Percentiles rank a stretch among this genome's conserved stretches.
Conservation (phyloP, 1,140 invertebrate species). For the Macrostomum lignano region DNA sequence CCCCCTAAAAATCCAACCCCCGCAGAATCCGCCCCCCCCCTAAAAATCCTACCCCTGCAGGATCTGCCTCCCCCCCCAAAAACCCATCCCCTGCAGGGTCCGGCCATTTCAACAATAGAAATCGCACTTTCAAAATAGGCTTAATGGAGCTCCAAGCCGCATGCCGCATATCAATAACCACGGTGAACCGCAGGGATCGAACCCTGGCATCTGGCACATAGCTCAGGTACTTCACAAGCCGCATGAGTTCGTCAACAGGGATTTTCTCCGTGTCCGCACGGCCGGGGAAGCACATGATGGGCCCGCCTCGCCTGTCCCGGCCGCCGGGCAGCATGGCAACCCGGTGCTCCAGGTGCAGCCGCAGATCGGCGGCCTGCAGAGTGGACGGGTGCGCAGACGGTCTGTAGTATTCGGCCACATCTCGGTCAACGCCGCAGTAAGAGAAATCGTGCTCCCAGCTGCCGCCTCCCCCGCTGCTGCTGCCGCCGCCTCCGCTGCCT, state of each 20-base stretch:
- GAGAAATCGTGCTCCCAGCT: too few relatives aligned
- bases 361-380: slow-evolving; percentile 8
- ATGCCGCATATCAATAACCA: slow-evolving; percentile 68
- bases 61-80: too few relatives aligned
- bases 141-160: slow-evolving; percentile 78
- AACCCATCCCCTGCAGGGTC: too few relatives aligned
- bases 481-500: too few relatives aligned
- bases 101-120: too few relatives aligned
- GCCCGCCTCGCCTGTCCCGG: slow-evolving; percentile 58
- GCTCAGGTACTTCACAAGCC: slow-evolving; percentile 61
- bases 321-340: slow-evolving; percentile 30
- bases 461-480: too few relatives aligned
- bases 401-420: too few relatives aligned
- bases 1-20: too few relatives aligned
- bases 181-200: slow-evolving; percentile 57
- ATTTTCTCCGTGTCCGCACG: slow-evolving; percentile 49
- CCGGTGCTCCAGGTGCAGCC: slow-evolving; percentile 9
- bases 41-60: too few relatives aligned
- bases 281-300: slow-evolving; percentile 63
- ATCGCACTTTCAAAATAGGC: slow-evolving; percentile 81
- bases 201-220: slow-evolving; percentile 67
- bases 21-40: too few relatives aligned
- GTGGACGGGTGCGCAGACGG: too few relatives aligned
- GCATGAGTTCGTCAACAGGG: slow-evolving; percentile 61
- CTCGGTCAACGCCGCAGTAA: too few relatives aligned